Percentiles rank a stretch among this genome's conserved stretches.
Conservation (phyloP, 2,797 vertebrate species). For the Typhlichthys eigenmanni region DNA sequence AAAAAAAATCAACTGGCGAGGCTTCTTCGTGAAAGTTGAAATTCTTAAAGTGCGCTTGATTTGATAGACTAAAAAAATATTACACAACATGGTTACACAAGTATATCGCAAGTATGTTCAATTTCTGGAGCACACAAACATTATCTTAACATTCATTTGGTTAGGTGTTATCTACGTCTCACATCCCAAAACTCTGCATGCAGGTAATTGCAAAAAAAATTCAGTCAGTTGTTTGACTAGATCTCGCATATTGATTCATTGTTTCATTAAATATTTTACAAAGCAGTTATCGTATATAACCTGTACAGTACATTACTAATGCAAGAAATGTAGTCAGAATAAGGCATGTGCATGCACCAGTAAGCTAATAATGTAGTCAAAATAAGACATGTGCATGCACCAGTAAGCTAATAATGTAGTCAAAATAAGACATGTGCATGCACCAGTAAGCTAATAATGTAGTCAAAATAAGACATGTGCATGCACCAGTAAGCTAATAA, state of each 20-base stretch:
- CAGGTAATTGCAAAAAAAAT: constrained; percentile 55
- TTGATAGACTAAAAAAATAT: neutral
- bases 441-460: too few species aligned
- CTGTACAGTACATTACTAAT: too few species aligned
- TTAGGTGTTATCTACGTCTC: constrained; percentile 13
- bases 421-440: too few species aligned
- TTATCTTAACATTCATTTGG: constrained; percentile 28
- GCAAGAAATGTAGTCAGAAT: too few species aligned
- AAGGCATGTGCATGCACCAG: too few species aligned
- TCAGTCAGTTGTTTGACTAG: constrained; percentile 32
- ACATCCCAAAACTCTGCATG: constrained; percentile 38
- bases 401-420: too few species aligned
- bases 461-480: too few species aligned
- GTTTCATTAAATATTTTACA: neutral
- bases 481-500: too few species aligned
- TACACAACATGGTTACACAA: neutral
- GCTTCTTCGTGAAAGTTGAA: constrained; percentile 5
- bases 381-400: too few species aligned
- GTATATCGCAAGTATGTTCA: constrained; percentile 4
- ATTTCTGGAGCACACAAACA: constrained; percentile 16
- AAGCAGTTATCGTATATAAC: neutral
- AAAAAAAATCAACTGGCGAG: neutral
- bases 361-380: too few species aligned
- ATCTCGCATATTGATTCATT: constrained; percentile 41
- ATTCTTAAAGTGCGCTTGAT: constrained; percentile 9